Base-by-base conservation (phyloP, 1,140 invertebrate species). In the Papilio machaon region DNA sequence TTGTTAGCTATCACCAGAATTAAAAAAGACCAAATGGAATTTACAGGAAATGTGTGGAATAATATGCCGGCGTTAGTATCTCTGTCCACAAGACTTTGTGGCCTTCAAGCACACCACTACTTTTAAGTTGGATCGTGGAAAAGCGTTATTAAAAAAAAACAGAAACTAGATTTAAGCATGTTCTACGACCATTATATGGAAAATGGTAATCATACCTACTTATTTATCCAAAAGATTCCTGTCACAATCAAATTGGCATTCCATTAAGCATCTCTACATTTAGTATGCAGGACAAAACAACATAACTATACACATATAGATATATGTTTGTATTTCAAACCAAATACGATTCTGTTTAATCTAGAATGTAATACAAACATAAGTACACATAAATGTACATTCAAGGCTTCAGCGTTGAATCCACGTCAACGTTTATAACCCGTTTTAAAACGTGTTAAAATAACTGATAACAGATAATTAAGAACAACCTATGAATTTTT, bases 271-370 rank as follows among this genome's bases (percentile, higher is more conserved):
- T 64, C 60, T 17, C 30, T 4, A 23, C 13, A 38, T 70, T 70
- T 70, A 35, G 64, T 38, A 70, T 17, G 64, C 13, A 7, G 64
- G 30, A 35, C 23, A 70, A 35, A 70, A 83, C 80, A 83, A 82
- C 82, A 79, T 30, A 80, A 82, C 23, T 19, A n/a, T 43, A 73
- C 23, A 46, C 15, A 11, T 35, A n/a, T 19, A 67, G 11, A 64
- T 46, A 58, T 60, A 4, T 67, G 35, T 54, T n/a, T 11, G 19
- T 75, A 64, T 35, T 23, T 74, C 35, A 35, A 35, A 70, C 64
- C 64, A 64, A 70, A 70, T 70, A 70, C 60, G 64, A 15, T 35
- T 35, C 23, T 38, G 64, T 70, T 70, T 70, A 35, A 70, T 70
- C 30, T 70, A 64, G 64, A 70, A 35, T 70, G 64, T 35, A 11